Evolutionary conservation across 1,140 invertebrate species (phyloP).

Genomic region (Drosophila sulfurigaster): DNA sequence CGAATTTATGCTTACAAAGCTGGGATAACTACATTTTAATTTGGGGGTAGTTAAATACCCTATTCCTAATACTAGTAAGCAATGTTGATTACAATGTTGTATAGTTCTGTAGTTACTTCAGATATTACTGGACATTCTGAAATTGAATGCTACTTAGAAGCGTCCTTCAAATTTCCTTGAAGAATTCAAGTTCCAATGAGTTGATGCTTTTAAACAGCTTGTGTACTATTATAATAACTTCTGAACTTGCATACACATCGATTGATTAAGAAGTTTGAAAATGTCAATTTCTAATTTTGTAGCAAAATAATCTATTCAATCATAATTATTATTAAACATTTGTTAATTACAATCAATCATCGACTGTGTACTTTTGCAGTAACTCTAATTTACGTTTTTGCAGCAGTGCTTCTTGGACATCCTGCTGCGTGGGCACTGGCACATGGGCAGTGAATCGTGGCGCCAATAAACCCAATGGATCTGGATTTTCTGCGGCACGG

Average conservation of each 20-base stretch:
- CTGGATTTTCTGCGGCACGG: constrained; percentile 41
- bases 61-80: background rate
- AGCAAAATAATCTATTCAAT: constrained; percentile 2
- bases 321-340: constrained; percentile 1
- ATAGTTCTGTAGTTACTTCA: too few relatives aligned
- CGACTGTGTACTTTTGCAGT: constrained; percentile 89
- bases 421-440: constrained; percentile 94
- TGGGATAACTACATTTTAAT: background rate
- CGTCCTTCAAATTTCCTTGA: too few relatives aligned
- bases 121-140: too few relatives aligned
- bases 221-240: too few relatives aligned
- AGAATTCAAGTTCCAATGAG: too few relatives aligned
- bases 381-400: constrained; percentile 95
- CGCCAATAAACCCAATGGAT: constrained; percentile 79
- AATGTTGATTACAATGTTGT: too few relatives aligned
- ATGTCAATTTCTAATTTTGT: background rate
- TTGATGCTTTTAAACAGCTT: too few relatives aligned
- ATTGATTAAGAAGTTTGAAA: too few relatives aligned
- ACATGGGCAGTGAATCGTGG: constrained; percentile 92
- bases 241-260: too few relatives aligned
- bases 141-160: too few relatives aligned
- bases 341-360: constrained; percentile 38
- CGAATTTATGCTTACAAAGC: constrained; percentile 13
- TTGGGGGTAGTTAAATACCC: background rate
- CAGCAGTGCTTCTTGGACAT: constrained; percentile 95